These are phyloP conservation scores for Sebastes baramenuke DNA, from an alignment of 2,797 vertebrate species.

Conservation along the genomic window DNA sequence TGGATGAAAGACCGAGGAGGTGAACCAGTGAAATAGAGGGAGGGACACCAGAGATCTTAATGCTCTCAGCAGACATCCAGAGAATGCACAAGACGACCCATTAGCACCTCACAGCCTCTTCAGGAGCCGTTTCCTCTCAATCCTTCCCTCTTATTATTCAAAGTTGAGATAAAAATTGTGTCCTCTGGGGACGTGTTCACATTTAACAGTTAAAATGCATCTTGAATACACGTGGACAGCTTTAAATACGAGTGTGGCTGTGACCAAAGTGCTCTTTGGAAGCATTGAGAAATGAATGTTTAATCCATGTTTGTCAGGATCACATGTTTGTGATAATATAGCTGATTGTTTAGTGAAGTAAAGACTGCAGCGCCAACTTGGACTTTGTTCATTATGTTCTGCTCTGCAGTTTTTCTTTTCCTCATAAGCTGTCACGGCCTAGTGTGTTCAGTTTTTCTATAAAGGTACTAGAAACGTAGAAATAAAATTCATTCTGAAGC, in stretches of 20 bases:
- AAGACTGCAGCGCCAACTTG: background rate
- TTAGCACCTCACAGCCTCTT: constrained; percentile 37
- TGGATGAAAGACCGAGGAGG: constrained; percentile 34
- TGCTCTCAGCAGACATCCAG: constrained; percentile 10
- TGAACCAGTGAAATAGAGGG: background rate
- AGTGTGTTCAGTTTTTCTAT: background rate
- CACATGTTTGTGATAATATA: background rate
- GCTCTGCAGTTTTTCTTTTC: background rate
- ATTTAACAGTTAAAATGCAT: background rate
- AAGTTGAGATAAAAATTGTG: background rate
- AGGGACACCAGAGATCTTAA: constrained; percentile 8
- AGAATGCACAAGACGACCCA: constrained; percentile 1
- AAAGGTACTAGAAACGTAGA: background rate
- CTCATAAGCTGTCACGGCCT: background rate
- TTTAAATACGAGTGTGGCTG: background rate
- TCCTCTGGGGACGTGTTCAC: constrained; percentile 3
- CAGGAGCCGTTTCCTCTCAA: constrained; percentile 14
- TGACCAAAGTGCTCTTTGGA: background rate
- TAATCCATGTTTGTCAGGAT: background rate
- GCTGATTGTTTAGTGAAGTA: background rate
- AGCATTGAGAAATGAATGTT: background rate
- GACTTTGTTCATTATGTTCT: background rate
- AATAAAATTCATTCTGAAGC: background rate
- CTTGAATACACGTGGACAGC: background rate
- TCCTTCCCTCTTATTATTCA: constrained; percentile 29